These are phyloP conservation scores for Plagodis dolabraria DNA, from an alignment of 2,888 invertebrate genomes.

Conservation along the genomic window DNA sequence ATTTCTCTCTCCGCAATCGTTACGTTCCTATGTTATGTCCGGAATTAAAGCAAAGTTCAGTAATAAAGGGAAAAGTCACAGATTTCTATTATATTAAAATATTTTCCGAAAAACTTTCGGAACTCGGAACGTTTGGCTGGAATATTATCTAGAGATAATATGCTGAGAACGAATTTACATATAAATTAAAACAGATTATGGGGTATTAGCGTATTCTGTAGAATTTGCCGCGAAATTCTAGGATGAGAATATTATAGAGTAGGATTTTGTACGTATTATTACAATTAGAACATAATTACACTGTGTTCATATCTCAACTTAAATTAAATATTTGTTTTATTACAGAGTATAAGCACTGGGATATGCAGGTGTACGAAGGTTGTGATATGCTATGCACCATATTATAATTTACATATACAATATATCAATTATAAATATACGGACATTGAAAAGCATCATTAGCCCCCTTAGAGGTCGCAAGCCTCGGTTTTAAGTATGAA, in stretches of 20 bases:
- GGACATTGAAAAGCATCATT: too few relatives aligned
- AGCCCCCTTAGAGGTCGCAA: too few relatives aligned
- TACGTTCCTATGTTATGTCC: conserved; percentile 63
- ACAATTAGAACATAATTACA: too few relatives aligned
- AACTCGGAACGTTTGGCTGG: conserved; percentile 51
- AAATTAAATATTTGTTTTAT: too few relatives aligned
- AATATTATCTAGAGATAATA: conserved; percentile 57
- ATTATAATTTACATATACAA: too few relatives aligned
- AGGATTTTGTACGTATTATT: too few relatives aligned
- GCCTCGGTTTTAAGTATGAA: too few relatives aligned
- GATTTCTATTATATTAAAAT: conserved; percentile 66
- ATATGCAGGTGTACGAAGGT: too few relatives aligned
- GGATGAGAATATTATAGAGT: conserved; percentile 40
- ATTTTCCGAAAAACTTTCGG: conserved; percentile 52
- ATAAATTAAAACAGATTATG: conserved; percentile 65
- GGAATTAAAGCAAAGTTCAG: conserved; percentile 68
- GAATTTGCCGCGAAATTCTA: conserved; percentile 41
- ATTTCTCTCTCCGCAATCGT: conserved; percentile 54
- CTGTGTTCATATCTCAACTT: too few relatives aligned
- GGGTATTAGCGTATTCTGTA: conserved; percentile 49
- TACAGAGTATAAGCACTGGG: too few relatives aligned
- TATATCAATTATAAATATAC: too few relatives aligned
- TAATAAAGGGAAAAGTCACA: conserved; percentile 61
- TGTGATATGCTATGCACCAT: too few relatives aligned
- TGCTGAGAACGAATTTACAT: conserved; percentile 63